These are phyloP conservation scores for Drosophila seguyi DNA, from an alignment of 1,140 invertebrate species.

Conservation along the genomic window DNA sequence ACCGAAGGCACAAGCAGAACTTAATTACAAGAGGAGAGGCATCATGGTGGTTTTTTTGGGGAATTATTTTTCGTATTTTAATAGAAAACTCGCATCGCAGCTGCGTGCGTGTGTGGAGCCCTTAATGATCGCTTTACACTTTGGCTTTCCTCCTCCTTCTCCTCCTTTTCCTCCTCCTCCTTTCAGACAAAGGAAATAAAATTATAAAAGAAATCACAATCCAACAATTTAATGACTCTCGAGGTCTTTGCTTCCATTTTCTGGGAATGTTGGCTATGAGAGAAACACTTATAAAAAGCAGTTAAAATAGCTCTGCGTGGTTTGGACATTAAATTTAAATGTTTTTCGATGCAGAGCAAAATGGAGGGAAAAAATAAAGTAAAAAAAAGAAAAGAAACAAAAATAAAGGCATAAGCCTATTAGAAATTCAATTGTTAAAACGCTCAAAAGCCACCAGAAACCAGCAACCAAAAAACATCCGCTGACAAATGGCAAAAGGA, in stretches of 20 bases:
- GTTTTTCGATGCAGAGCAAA: constrained; percentile 66
- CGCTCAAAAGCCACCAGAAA: constrained; percentile 3
- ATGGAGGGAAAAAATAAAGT: not conserved
- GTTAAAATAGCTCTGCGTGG: constrained; percentile 34
- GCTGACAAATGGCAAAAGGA: constrained; percentile 54
- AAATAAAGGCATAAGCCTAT: constrained; percentile 56
- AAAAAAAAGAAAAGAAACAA: not conserved
- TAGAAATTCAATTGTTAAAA: constrained; percentile 78
- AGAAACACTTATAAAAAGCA: constrained; percentile 28
- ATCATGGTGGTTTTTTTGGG: not conserved
- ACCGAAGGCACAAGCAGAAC: constrained; percentile 16
- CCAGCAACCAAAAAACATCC: not conserved
- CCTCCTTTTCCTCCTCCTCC: no score
- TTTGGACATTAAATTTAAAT: constrained; percentile 81
- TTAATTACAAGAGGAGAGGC: constrained; percentile 38
- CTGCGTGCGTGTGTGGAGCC: constrained; percentile 17
- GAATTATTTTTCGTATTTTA: constrained; percentile 6
- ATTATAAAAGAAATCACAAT: constrained; percentile 5
- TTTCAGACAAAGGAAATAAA: not conserved
- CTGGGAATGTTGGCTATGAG: constrained; percentile 42
- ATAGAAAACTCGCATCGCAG: not conserved
- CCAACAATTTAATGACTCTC: constrained; percentile 46
- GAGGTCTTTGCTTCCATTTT: constrained; percentile 41
- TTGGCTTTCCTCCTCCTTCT: not conserved
- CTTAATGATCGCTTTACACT: constrained; percentile 67